Evolutionary conservation across 2,888 invertebrate genomes (phyloP).

Genomic region (Apotomis turbidana): DNA sequence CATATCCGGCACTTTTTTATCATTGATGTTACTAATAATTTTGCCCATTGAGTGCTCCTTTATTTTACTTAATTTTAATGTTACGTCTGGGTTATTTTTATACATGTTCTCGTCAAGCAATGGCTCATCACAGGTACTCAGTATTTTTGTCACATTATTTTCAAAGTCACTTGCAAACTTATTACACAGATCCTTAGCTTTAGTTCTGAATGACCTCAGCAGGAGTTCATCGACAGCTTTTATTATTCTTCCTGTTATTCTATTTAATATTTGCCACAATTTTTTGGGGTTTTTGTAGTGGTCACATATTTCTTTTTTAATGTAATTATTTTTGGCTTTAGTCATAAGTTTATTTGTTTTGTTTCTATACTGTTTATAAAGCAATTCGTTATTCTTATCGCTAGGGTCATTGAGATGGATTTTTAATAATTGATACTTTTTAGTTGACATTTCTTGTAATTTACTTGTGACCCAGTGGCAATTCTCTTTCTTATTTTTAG

Average conservation of each 20-base stretch:
- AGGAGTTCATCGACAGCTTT: no score
- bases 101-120: no score
- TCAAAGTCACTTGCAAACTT: not conserved
- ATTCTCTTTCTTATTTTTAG: not conserved
- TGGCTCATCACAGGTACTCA: not conserved
- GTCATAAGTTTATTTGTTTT: conserved; percentile 2
- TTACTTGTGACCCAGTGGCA: not conserved
- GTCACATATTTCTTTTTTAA: conserved; percentile 8
- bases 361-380: not conserved
- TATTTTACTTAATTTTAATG: no score
- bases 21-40: conserved; percentile 9
- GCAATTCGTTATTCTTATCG: not conserved
- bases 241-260: not conserved
- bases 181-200: not conserved
- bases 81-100: no score
- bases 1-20: conserved; percentile 14
- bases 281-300: conserved; percentile 9
- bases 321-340: not conserved
- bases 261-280: conserved; percentile 9
- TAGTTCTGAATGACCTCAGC: not conserved
- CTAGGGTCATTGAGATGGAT: not conserved
- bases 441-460: conserved; percentile 3
- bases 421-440: not conserved
- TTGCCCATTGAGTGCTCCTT: no score
- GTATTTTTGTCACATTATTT: not conserved